A percentile compares a stretch with the other conserved stretches of the same genome.
Conservation (phyloP, 2,113 vertebrate species). For the Beaufortia kweichowensis region DNA sequence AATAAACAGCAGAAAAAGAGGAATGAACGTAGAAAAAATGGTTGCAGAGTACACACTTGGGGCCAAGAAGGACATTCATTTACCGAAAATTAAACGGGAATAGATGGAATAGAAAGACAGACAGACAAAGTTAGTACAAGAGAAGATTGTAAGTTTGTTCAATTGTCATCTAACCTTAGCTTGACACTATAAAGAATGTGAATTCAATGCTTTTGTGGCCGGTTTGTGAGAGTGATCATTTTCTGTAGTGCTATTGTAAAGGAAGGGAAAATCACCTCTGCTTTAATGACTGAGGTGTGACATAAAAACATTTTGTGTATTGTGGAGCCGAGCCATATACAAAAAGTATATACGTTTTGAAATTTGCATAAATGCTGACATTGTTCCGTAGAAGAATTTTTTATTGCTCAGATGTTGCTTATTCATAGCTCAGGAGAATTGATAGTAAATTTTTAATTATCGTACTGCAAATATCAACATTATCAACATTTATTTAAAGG, state of each 20-base stretch:
- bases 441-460: not conserved
- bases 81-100: conserved; percentile 53
- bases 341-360: not conserved
- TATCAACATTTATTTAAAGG: too few relatives aligned
- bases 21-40: conserved; percentile 13
- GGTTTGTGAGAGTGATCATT: conserved; percentile 62
- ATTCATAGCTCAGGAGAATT: too few relatives aligned
- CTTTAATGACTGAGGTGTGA: not conserved
- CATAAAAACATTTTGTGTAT: not conserved
- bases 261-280: not conserved
- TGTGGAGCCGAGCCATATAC: not conserved
- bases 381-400: not conserved
- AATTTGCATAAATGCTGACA: not conserved
- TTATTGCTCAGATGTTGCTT: not conserved
- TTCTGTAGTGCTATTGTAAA: conserved; percentile 32
- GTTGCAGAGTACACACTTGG: conserved; percentile 40
- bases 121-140: conserved; percentile 27
- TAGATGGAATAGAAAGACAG: conserved; percentile 31
- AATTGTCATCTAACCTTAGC: conserved; percentile 39
- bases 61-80: conserved; percentile 53
- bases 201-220: conserved; percentile 67
- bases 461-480: not conserved
- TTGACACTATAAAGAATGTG: conserved; percentile 60
- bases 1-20: conserved; percentile 52
- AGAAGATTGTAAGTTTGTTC: conserved; percentile 39